Evolutionary conservation across 2,888 invertebrate species (phyloP).

Genomic region (Scaptodrosophila latifasciaeformis): DNA sequence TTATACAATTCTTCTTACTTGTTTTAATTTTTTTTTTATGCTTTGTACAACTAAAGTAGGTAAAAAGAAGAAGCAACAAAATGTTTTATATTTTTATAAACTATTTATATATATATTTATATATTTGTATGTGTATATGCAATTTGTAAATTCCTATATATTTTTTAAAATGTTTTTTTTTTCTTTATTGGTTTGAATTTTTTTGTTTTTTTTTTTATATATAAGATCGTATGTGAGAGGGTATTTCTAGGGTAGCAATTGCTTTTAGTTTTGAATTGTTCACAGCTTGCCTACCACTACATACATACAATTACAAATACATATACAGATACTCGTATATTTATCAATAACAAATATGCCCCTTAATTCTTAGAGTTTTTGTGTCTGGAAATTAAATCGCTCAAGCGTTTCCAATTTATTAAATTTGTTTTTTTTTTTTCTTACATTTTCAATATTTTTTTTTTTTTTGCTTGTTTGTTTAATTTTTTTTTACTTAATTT

Average conservation of each 20-base stretch:
- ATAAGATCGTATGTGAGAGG: background rate
- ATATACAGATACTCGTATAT: too few species aligned
- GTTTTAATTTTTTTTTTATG: too few species aligned
- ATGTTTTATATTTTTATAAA: constrained; percentile 31
- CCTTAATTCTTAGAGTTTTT: too few species aligned
- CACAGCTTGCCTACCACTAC: too few species aligned
- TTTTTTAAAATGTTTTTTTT: background rate
- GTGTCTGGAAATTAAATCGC: too few species aligned
- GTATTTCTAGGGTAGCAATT: constrained; percentile 13
- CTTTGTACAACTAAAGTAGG: constrained; percentile 70
- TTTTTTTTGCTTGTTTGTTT: constrained; percentile 3
- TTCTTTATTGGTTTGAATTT: background rate
- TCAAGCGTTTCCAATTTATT: background rate
- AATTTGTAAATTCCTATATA: constrained; percentile 25
- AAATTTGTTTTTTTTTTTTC: background rate
- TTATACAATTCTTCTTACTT: constrained; percentile 41
- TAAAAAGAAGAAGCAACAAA: constrained; percentile 63
- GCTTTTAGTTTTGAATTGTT: too few species aligned
- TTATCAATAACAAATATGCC: constrained; percentile 20
- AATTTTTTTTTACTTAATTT: too few species aligned
- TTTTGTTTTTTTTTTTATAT: background rate
- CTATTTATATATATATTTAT: constrained; percentile 28
- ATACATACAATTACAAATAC: too few species aligned
- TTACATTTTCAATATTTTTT: constrained; percentile 1
- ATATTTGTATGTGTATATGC: constrained; percentile 23